Conservation (phyloP, 2,888 invertebrate species). For the Eupithecia insigniata region DNA sequence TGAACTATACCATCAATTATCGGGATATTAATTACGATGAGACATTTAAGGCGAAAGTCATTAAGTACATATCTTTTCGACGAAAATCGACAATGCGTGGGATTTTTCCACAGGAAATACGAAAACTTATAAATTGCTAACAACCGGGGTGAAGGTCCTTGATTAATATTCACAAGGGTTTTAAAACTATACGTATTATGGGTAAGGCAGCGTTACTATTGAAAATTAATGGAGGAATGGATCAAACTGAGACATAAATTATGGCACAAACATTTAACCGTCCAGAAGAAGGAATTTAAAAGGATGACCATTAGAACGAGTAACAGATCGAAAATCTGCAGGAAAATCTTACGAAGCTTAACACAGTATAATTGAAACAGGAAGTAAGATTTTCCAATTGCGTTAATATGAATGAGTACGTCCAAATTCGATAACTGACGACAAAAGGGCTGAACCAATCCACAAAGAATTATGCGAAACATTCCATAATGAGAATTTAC, state of each 20-base stretch:
- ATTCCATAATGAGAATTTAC: neutral
- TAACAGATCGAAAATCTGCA: neutral
- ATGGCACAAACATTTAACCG: neutral
- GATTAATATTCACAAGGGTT: neutral
- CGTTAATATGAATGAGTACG: neutral
- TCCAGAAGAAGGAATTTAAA: neutral
- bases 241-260: neutral
- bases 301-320: neutral
- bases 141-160: neutral
- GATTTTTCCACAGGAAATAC: neutral
- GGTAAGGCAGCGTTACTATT: neutral
- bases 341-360: neutral
- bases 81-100: conserved; percentile 5
- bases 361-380: neutral
- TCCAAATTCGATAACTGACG: neutral
- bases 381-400: neutral
- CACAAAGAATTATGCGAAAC: neutral
- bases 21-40: neutral
- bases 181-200: neutral
- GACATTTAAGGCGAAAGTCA: neutral
- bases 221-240: neutral
- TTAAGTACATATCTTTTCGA: neutral
- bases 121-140: neutral
- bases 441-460: conserved; percentile 6
- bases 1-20: conserved; percentile 25